Base-by-base conservation (phyloP, 35 echinoderm and acorn worm genomes). In the Heliocidaris erythrogramma region DNA sequence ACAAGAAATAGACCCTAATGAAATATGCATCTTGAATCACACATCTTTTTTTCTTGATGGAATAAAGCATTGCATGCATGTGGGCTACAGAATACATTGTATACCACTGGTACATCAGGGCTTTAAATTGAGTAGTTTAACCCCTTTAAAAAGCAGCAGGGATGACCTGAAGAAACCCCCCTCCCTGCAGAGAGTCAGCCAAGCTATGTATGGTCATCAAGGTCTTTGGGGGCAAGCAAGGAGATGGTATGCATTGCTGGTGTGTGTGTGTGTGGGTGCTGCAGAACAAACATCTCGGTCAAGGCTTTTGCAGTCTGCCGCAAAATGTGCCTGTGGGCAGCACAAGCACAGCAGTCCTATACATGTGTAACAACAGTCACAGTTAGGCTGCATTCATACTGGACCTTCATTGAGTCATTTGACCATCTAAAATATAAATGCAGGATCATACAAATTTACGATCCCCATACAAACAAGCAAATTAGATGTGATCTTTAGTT, bases 121-220 rank as follows among this genome's bases (percentile, higher is more conserved):
- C 35, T 42, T 42, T 42, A 42, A 3, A 42, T 0, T 42, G 18
- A 47, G 47, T 89, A 47, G 31, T 89, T 32, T 89, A 27, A 47
- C 87, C 87, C 87, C 47, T 89, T 89, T 47, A 89, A 89, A 84
- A 84, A 48, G 2, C 87, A 48, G 87, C 87, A 89, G 87, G 87
- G 8, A 48, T 89, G 87, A 89, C 87, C 87, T 89, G 47, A 48
- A 48, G 87, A 47, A 89, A 89, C 87, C 87, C 35, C 65, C 47
- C 87, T 89, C 87, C 87, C 87, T 89, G 87, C 87, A 17, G 87
- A 89, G 87, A 89, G 31, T 89, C 47, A 48, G 31, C 87, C 47
- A 17, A 32, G 47, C 87, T 89, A 89, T 89, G 87, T 89, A 47
- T 89, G 87, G 87, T 89, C 87, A 89, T 89, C 47, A n/a, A 31